phyloP scores from a whole-genome alignment of 2,113 vertebrate species.

The Lepus europaeus region DNA sequence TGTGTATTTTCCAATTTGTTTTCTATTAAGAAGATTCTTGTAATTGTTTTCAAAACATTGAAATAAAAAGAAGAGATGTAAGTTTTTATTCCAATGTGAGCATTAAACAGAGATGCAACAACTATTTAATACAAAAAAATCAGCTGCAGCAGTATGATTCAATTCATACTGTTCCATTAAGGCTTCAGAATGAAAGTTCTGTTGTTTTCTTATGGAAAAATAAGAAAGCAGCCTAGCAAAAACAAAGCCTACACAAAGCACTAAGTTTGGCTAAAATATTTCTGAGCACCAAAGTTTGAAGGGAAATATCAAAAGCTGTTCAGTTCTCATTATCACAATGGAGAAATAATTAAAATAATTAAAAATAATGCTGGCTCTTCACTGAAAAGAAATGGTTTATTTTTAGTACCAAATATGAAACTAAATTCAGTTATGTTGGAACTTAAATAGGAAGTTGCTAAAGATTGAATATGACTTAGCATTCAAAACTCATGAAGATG shows the following conservation, averaged over 20 bases:
- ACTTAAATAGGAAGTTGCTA: background rate
- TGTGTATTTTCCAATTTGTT: background rate
- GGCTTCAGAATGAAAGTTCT: background rate
- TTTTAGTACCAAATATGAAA: background rate
- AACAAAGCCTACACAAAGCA: background rate
- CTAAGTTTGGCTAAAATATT: slow-evolving; percentile 23
- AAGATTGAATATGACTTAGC: too few species aligned
- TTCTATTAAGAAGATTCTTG: background rate
- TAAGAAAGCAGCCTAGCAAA: background rate
- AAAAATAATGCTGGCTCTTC: background rate
- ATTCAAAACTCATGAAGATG: too few species aligned
- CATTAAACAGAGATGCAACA: slow-evolving; percentile 22
- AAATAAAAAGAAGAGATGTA: background rate
- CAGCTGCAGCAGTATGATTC: background rate
- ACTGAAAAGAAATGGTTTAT: slow-evolving; percentile 37
- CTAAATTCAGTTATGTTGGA: background rate
- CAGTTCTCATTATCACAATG: background rate
- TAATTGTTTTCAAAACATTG: background rate
- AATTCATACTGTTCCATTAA: background rate
- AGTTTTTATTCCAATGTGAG: slow-evolving; percentile 43
- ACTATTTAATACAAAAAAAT: slow-evolving; percentile 25
- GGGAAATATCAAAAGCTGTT: background rate
- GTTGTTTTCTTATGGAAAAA: background rate
- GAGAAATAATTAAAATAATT: background rate
- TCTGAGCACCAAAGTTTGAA: slow-evolving; percentile 3